Percentiles rank a stretch among this genome's conserved stretches.
Evolutionary conservation across 2,888 invertebrate genomes (phyloP).

Genomic region (Thumatha senex): DNA sequence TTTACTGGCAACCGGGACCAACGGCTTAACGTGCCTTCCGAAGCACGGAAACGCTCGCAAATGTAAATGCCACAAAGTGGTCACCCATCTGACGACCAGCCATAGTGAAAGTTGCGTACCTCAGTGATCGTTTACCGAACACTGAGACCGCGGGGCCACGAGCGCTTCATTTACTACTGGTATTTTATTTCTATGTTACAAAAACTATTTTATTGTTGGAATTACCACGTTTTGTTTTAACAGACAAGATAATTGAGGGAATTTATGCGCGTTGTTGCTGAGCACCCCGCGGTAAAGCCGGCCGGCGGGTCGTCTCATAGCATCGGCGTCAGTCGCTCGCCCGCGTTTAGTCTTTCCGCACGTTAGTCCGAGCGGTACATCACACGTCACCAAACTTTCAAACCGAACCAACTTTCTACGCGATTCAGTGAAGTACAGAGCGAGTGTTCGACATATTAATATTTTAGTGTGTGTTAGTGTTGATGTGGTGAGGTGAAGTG

Average conservation of each 20-base stretch:
- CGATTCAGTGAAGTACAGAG: slow-evolving; percentile 38
- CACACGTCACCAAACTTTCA: slow-evolving; percentile 76
- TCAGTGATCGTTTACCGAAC: too few relatives aligned
- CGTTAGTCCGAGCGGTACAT: slow-evolving; percentile 35
- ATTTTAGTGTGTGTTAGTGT: slow-evolving; percentile 62
- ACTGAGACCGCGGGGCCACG: too few relatives aligned
- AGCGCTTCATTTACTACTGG: too few relatives aligned
- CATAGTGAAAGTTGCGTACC: too few relatives aligned
- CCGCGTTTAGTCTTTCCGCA: slow-evolving; percentile 43
- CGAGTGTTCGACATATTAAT: slow-evolving; percentile 41
- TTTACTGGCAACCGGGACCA: too few relatives aligned
- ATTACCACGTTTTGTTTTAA: too few relatives aligned
- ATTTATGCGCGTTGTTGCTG: slow-evolving; percentile 18
- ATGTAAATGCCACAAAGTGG: too few relatives aligned
- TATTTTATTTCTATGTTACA: too few relatives aligned
- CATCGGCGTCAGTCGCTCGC: slow-evolving; percentile 54
- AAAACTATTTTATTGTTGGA: too few relatives aligned
- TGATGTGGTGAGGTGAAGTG: slow-evolving; percentile 72
- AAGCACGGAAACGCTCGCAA: too few relatives aligned
- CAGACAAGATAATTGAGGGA: neutral
- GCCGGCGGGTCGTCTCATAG: slow-evolving; percentile 30
- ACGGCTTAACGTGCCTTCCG: too few relatives aligned
- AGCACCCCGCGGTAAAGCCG: slow-evolving; percentile 45
- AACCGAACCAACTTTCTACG: slow-evolving; percentile 63
- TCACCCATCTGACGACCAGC: too few relatives aligned